Base-by-base conservation (phyloP, 1,140 invertebrate genomes). In the Littorina saxatilis region DNA sequence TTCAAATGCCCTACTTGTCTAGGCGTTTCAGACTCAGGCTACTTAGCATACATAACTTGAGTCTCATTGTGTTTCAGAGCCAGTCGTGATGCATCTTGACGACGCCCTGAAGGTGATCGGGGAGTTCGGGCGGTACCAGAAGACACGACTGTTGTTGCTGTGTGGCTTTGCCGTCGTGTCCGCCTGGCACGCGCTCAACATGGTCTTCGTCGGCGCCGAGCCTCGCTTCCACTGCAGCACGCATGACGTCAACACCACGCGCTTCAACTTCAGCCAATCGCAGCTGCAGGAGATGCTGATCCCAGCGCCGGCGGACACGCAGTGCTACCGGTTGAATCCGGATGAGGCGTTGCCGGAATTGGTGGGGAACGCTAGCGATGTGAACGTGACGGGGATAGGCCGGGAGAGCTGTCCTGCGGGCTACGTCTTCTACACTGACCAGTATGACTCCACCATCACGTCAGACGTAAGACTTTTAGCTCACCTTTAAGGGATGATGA, bases 111-210 rank as follows among this genome's bases (percentile, higher is more conserved):
- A 96, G 0, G 93, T 97, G 87, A 94, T 98, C 35, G 97, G 97
- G 0, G 96, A 96, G 87, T 98, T 98, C 90, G 97, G 97, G n/a
- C 92, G 94, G 72, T 98, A 98, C 92, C 97, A 98, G 90, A 95
- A 96, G 87, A 93, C 96, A 11, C 91, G 98, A 0, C 98, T 97
- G 89, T 91, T 97, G 7, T 92, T 97, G 84, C 96, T 98, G 95
- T 96, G 95, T 87, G 90, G 96, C 39, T 95, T 96, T 20, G 94
- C 95, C 2, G 95, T 96, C 86, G 93, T 95, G 9, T 96, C 95
- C 89, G 96, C 95, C n/a, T 95, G 96, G 87, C 96, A 96, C 89
- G 96, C 96, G 88, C 91, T 96, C 9, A 95, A 94, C 7, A 95
- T 95, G 82, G 95, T 96, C 0, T 96, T 96, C 91, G 92, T 89